These are phyloP conservation scores for Amazona guildingii DNA, from an alignment of 2,113 vertebrate species.

Conservation along the genomic window DNA sequence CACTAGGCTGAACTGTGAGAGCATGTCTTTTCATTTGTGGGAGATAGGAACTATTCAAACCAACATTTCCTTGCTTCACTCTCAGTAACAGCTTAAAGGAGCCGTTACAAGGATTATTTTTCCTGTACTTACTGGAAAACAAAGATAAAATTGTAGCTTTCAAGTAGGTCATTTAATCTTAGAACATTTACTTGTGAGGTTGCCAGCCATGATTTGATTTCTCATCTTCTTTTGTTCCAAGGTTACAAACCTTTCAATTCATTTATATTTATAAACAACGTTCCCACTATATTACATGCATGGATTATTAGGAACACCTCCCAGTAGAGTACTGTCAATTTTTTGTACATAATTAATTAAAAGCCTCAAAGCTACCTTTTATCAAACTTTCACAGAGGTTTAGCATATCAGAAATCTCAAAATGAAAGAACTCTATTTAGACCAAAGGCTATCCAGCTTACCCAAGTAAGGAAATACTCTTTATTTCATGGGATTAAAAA, in stretches of 20 bases:
- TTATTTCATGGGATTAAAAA: conserved; percentile 57
- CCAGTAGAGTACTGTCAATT: conserved; percentile 68
- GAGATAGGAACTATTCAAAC: conserved; percentile 55
- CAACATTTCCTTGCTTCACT: background rate
- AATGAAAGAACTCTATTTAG: conserved; percentile 68
- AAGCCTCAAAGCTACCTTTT: conserved; percentile 71
- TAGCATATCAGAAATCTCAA: conserved; percentile 71
- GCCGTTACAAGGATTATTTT: conserved; percentile 43
- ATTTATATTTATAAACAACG: conserved; percentile 78
- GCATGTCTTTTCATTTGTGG: conserved; percentile 22
- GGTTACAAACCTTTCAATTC: conserved; percentile 71
- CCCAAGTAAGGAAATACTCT: conserved; percentile 62
- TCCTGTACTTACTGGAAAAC: conserved; percentile 54
- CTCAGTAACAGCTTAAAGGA: conserved; percentile 37
- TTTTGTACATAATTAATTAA: conserved; percentile 79
- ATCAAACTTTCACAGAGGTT: conserved; percentile 71
- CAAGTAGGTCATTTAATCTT: conserved; percentile 71
- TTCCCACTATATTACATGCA: conserved; percentile 64
- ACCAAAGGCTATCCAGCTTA: conserved; percentile 58
- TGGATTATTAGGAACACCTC: conserved; percentile 73
- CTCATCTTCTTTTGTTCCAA: conserved; percentile 71
- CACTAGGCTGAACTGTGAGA: background rate
- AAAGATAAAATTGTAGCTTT: conserved; percentile 74
- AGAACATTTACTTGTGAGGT: conserved; percentile 62
- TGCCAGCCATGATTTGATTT: conserved; percentile 66